Evolutionary conservation across 2,888 invertebrate species (phyloP).

Genomic region (Melinaea menophilus): DNA sequence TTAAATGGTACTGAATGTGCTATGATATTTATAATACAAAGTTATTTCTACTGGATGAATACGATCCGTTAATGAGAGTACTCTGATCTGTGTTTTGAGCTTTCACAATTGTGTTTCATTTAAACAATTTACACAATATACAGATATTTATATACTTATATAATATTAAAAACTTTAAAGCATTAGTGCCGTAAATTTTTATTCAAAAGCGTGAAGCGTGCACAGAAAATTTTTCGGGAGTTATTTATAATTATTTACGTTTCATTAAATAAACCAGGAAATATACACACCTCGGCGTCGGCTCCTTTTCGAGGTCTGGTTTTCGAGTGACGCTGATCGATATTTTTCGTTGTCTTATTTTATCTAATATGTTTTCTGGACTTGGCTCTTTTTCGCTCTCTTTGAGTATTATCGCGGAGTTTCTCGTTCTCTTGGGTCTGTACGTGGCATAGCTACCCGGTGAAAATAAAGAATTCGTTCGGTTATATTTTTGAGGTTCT

Average conservation of each 20-base stretch:
- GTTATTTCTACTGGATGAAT: constrained; percentile 30
- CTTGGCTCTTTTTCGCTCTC: constrained; percentile 73
- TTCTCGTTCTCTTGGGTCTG: constrained; percentile 69
- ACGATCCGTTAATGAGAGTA: constrained; percentile 25
- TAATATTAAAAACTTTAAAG: constrained; percentile 56
- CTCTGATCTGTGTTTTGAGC: constrained; percentile 20
- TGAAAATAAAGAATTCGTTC: constrained; percentile 71
- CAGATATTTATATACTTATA: constrained; percentile 46
- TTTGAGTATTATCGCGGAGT: constrained; percentile 72
- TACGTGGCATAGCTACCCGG: constrained; percentile 74
- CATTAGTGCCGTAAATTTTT: constrained; percentile 73
- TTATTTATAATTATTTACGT: constrained; percentile 73
- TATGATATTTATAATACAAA: constrained; percentile 23
- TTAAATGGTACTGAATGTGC: constrained; percentile 26
- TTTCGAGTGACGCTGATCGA: constrained; percentile 72
- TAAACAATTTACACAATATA: constrained; percentile 16
- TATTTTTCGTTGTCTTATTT: constrained; percentile 72
- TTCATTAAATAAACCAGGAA: constrained; percentile 39
- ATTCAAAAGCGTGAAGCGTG: constrained; percentile 75
- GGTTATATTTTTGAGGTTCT: constrained; percentile 65
- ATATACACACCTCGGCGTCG: constrained; percentile 72
- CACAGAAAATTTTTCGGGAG: constrained; percentile 69
- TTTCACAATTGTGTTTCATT: constrained; percentile 23
- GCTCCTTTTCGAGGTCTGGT: constrained; percentile 64
- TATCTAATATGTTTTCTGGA: constrained; percentile 72